Base-by-base conservation (phyloP, 2,113 vertebrate species). In the Rafetus swinhoei region DNA sequence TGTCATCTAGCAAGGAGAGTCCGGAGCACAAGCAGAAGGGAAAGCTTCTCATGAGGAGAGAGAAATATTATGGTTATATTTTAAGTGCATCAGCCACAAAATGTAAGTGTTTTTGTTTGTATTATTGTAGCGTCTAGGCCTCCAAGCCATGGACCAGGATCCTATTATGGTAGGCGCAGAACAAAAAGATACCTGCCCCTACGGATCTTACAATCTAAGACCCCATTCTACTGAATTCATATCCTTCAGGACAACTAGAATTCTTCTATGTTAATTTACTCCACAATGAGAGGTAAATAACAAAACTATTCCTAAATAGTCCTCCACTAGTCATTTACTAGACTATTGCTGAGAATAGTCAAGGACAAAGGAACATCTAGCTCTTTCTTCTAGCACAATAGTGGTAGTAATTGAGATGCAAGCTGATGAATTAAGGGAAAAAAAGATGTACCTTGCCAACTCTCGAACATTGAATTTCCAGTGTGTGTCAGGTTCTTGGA, bases 401-500 rank as follows among this genome's bases (percentile, higher is more conserved):
- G 25, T 15, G 21, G 14, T 27, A 89, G 29, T 39, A 91, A 83
- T 52, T 3, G 32, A 92, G 72, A 21, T 81, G n/a, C 84, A 59
- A 16, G 12, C 81, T 87, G 87, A 92, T 92, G 1, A 62, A 95
- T 52, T 82, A 90, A 95, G 95, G 91, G 93, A 83, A 93, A 84
- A 93, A 95, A 96, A 90, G 27, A 60, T 79, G 69, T 98, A 98
- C 98, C 98, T 98, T 84, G 97, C 87, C 95, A 98, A 93, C 89
- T 98, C 98, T 74, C 27, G 97, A 95, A 98, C 98, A 90, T 97
- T 98, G 97, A 98, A 98, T 97, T 98, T 98, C 98, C 98, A 98
- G 94, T 95, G 97, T 90, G 98, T 98, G 92, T 98, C 97, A 7
- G 98, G 98, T 96, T 98, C 98, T 97, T 92, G 98, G 97, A 98